These are phyloP conservation scores for Aptenodytes patagonicus DNA, from an alignment of 2,113 vertebrate genomes.

Conservation along the genomic window DNA sequence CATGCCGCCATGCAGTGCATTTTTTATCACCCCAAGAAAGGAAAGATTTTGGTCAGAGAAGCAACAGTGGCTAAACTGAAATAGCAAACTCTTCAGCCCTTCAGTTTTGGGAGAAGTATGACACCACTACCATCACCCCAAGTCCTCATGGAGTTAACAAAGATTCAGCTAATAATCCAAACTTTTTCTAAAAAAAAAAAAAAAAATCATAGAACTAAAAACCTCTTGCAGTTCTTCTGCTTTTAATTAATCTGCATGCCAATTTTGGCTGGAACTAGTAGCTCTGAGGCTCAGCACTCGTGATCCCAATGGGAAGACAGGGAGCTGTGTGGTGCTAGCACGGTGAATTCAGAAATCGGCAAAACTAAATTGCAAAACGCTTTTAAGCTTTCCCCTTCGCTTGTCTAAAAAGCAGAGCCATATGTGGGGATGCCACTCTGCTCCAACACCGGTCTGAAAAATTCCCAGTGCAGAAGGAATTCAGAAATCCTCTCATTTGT, in stretches of 20 bases:
- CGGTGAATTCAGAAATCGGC: not conserved
- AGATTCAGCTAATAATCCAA: not conserved
- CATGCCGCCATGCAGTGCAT: not conserved
- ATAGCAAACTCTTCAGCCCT: not conserved
- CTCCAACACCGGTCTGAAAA: not conserved
- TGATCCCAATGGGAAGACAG: not conserved
- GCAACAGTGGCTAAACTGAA: not conserved
- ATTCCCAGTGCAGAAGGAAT: not conserved
- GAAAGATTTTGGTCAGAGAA: not conserved
- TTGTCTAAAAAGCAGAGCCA: not conserved
- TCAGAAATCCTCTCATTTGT: not conserved
- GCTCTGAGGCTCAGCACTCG: not conserved
- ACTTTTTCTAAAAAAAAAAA: not conserved
- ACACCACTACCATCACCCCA: not conserved
- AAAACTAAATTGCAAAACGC: not conserved
- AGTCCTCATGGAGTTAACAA: not conserved
- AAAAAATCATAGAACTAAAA: not conserved
- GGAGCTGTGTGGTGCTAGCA: not conserved
- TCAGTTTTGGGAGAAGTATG: not conserved
- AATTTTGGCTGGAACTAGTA: not conserved
- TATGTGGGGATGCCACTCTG: not conserved
- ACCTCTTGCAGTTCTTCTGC: not conserved
- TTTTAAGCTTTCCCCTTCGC: not conserved
- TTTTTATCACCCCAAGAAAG: not conserved
- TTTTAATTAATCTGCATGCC: not conserved